Percentiles rank a stretch among this genome's conserved stretches.
These are phyloP conservation scores for Pogonocichla stellata DNA, from an alignment of 2,113 vertebrate species.

Conservation along the genomic window DNA sequence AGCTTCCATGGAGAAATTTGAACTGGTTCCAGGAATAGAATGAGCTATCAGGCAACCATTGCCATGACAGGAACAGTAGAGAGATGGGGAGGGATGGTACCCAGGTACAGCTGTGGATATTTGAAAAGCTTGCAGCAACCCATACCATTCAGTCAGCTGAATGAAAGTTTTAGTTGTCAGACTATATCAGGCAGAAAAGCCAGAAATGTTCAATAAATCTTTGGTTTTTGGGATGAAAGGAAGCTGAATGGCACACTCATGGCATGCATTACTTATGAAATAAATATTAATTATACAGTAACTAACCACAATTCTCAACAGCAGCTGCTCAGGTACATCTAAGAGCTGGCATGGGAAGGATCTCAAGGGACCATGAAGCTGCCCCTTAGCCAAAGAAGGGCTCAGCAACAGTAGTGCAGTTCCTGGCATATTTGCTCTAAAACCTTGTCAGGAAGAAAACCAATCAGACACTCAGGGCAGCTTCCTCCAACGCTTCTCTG, in stretches of 20 bases:
- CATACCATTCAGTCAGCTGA: background rate
- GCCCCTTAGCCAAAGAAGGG: background rate
- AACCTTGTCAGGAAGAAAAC: background rate
- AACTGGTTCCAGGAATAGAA: background rate
- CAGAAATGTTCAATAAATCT: background rate
- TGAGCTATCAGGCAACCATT: background rate
- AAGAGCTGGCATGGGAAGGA: background rate
- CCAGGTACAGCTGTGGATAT: background rate
- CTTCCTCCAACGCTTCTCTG: background rate
- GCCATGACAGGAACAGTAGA: background rate
- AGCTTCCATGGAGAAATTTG: background rate
- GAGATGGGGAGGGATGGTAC: background rate
- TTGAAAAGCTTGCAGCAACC: background rate
- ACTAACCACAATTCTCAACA: background rate
- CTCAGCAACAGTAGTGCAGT: background rate
- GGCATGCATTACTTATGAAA: background rate
- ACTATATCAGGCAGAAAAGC: background rate
- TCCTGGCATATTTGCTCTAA: background rate
- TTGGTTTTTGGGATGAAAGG: background rate
- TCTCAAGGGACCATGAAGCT: background rate
- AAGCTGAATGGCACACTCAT: background rate
- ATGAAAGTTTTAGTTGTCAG: background rate
- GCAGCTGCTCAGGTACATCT: background rate
- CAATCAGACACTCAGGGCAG: background rate
- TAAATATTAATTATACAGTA: background rate